Conservation (phyloP, 2,113 vertebrate genomes). For the Megalops atlanticus region DNA sequence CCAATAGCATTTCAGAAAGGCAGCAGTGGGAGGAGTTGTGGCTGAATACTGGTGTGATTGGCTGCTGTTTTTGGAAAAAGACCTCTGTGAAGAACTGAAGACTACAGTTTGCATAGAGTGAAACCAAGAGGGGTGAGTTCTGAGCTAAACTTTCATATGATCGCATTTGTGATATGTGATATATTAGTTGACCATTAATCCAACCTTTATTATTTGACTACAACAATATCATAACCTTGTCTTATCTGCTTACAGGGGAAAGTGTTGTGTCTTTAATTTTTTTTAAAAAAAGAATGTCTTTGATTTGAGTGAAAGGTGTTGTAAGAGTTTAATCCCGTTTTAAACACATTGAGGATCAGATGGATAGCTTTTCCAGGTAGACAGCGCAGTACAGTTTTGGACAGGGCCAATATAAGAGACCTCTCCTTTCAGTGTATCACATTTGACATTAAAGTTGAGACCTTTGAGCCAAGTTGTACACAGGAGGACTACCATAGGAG, state of each 20-base stretch:
- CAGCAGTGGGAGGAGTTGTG: neutral
- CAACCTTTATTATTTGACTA: neutral
- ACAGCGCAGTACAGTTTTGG: neutral
- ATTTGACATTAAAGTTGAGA: too few species aligned
- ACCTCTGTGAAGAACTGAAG: constrained; percentile 10
- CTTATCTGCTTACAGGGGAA: neutral
- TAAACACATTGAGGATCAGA: neutral
- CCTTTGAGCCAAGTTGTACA: neutral
- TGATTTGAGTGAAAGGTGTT: neutral
- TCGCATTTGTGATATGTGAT: neutral
- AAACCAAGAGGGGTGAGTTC: constrained; percentile 21
- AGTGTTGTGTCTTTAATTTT: neutral
- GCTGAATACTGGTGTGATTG: neutral
- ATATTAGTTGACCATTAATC: neutral
- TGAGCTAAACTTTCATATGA: neutral
- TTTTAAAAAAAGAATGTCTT: neutral
- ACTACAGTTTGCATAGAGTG: constrained; percentile 7
- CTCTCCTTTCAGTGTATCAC: neutral
- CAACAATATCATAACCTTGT: neutral
- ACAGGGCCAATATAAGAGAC: neutral
- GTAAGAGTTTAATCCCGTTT: neutral
- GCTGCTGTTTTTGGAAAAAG: constrained; percentile 5
- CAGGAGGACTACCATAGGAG: neutral
- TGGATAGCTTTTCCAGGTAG: neutral
- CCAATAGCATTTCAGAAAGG: neutral